These are phyloP conservation scores for Hoplostethus atlanticus DNA, from an alignment of 2,797 vertebrate genomes.

Conservation along the genomic window DNA sequence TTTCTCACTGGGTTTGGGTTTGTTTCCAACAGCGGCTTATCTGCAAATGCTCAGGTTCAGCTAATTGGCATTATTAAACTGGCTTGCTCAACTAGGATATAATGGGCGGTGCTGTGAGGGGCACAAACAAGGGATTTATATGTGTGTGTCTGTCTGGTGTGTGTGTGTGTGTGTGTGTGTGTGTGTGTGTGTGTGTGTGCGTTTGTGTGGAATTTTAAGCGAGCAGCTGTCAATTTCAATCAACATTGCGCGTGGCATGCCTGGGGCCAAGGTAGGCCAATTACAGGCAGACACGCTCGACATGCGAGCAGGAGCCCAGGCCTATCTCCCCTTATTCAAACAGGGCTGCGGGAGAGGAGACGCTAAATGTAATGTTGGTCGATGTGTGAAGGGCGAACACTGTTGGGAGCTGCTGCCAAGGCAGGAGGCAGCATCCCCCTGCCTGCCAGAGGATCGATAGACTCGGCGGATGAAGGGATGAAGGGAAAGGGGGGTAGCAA, in stretches of 20 bases:
- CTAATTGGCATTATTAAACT: conserved; percentile 83
- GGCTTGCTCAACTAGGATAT: conserved; percentile 59
- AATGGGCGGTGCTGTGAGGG: conserved; percentile 36
- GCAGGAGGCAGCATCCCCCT: conserved; percentile 32
- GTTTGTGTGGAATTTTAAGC: conserved; percentile 76
- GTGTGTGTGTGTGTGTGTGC: conserved; percentile 23
- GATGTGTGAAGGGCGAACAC: conserved; percentile 72
- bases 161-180: conserved; percentile 36
- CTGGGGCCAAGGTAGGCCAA: conserved; percentile 81
- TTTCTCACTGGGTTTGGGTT: conserved; percentile 47
- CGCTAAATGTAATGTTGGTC: conserved; percentile 65
- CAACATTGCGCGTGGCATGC: conserved; percentile 66
- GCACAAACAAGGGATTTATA: conserved; percentile 33
- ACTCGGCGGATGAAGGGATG: conserved; percentile 22
- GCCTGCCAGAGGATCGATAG: conserved; percentile 45
- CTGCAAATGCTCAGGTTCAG: conserved; percentile 75
- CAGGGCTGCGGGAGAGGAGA: conserved; percentile 51
- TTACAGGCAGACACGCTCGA: conserved; percentile 77
- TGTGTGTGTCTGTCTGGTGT: conserved; percentile 13
- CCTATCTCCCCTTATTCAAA: conserved; percentile 69
- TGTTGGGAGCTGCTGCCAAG: conserved; percentile 56
- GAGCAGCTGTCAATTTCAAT: conserved; percentile 83
- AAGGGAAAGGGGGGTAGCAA: conserved; percentile 9
- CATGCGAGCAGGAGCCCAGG: conserved; percentile 52
- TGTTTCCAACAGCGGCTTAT: conserved; percentile 72